These are phyloP conservation scores for Carassius auratus DNA, from an alignment of 2,113 vertebrate genomes.

Conservation along the genomic window DNA sequence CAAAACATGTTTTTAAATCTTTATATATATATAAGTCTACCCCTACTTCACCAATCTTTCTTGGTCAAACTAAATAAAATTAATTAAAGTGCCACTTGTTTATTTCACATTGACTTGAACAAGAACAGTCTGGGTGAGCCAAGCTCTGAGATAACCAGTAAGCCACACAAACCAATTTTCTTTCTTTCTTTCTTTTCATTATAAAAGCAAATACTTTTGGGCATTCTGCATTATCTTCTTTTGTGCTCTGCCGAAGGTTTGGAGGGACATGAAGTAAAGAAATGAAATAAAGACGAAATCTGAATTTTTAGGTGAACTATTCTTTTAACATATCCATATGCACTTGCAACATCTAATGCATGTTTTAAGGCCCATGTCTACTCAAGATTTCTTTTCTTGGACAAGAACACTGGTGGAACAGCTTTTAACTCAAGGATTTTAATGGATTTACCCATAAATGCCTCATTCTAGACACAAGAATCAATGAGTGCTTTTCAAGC, in stretches of 20 bases:
- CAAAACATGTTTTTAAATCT: background rate
- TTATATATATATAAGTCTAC: background rate
- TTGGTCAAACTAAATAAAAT: background rate
- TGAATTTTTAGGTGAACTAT: background rate
- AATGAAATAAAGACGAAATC: background rate
- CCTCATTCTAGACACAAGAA: conserved; percentile 4
- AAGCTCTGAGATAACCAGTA: conserved; percentile 10
- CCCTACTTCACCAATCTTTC: background rate
- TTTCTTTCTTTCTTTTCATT: background rate
- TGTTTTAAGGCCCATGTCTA: background rate
- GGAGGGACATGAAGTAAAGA: background rate
- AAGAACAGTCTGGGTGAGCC: background rate
- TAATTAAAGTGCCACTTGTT: background rate
- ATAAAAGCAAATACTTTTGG: background rate
- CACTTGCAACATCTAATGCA: background rate
- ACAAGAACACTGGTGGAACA: too few relatives aligned
- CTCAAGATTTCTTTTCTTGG: background rate
- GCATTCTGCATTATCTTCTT: background rate
- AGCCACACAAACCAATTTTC: background rate
- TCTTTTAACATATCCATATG: background rate
- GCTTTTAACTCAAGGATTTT: conserved; percentile 8
- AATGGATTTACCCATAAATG: conserved; percentile 23
- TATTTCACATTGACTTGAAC: background rate
- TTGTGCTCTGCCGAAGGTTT: background rate
- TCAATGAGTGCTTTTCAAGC: conserved; percentile 14